Conservation (phyloP, 2,797 vertebrate species). For the Parauchenoglanis punctatus region DNA sequence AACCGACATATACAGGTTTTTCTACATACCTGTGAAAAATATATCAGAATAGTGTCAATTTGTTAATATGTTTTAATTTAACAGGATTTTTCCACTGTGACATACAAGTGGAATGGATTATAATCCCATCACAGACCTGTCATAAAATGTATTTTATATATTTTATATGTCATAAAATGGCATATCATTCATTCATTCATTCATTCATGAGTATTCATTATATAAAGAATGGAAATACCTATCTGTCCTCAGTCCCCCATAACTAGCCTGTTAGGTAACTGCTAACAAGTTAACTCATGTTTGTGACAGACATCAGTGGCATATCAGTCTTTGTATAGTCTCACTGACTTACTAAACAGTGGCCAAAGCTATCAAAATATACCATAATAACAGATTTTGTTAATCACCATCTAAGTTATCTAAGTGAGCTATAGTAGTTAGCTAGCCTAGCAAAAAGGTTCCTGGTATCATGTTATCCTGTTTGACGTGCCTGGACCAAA, state of each 20-base stretch:
- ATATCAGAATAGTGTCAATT: neutral
- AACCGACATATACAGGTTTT: conserved; percentile 2
- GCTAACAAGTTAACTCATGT: neutral
- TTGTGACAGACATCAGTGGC: neutral
- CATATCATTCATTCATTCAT: neutral
- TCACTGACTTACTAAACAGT: neutral
- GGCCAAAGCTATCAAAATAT: neutral
- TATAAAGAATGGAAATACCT: neutral
- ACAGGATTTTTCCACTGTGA: neutral
- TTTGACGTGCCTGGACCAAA: neutral
- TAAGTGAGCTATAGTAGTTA: neutral
- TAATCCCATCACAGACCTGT: neutral
- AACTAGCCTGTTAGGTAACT: neutral
- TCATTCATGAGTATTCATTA: neutral
- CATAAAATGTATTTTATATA: too few species aligned
- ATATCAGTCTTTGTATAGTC: neutral
- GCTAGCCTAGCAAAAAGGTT: neutral
- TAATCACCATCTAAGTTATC: too few species aligned
- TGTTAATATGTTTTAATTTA: neutral
- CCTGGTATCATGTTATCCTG: neutral
- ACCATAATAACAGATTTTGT: neutral
- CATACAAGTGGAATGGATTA: neutral
- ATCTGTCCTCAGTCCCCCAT: neutral
- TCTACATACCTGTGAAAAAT: conserved; percentile 20
- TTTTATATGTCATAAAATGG: neutral